Conservation (phyloP, 2,113 vertebrate genomes). For the Vulpes ferrilata region DNA sequence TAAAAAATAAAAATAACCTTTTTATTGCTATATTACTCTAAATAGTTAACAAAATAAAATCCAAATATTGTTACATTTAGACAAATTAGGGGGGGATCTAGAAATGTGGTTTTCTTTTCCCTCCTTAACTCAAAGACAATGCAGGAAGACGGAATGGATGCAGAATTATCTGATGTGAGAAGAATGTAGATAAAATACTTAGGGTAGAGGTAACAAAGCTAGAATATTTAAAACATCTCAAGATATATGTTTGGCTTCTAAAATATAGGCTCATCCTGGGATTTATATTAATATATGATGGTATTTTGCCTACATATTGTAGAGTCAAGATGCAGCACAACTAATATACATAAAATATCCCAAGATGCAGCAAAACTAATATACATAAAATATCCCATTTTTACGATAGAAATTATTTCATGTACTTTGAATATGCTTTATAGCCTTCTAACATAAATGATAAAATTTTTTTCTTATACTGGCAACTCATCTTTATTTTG, state of each 20-base stretch:
- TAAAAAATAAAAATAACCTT: constrained; percentile 32
- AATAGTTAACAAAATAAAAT: background rate
- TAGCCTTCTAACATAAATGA: background rate
- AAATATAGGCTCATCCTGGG: background rate
- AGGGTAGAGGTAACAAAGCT: background rate
- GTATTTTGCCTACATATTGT: background rate
- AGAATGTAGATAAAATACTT: background rate
- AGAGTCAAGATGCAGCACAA: background rate
- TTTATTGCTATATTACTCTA: background rate
- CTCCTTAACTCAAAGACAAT: background rate
- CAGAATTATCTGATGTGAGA: background rate
- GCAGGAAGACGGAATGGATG: background rate
- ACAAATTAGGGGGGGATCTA: background rate
- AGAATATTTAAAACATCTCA: background rate
- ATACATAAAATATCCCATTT: background rate
- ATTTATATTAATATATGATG: background rate
- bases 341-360: background rate
- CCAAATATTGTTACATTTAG: background rate
- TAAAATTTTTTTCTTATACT: background rate
- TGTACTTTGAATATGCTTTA: background rate
- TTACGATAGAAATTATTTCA: background rate
- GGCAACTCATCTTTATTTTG: constrained; percentile 8
- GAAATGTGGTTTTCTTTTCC: background rate
- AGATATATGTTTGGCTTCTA: background rate
- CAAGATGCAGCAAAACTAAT: background rate